Base-by-base conservation (phyloP, 2,113 vertebrate species). In the Mellivora capensis region DNA sequence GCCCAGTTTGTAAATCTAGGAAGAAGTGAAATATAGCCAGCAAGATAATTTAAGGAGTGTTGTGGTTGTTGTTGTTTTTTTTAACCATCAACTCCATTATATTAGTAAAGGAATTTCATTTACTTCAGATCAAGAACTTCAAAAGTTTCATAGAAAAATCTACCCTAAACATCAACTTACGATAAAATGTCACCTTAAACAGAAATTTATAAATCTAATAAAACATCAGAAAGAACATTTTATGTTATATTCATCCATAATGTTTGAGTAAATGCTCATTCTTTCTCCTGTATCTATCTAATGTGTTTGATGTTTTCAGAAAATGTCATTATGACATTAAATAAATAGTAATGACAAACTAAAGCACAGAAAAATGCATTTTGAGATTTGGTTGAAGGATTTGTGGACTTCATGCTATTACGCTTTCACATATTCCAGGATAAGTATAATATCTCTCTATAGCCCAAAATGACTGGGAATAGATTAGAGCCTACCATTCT, bases 401-500 rank as follows among this genome's bases (percentile, higher is more conserved):
- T 49, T 87, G 1, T 37, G 13, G 37, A 61, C 13, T 84, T 94
- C 44, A 84, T 2, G 0, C 13, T 95, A 79, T 52, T 89, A 84
- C 1, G 1, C 20, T 95, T 96, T 97, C 86, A 95, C 81, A 72
- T 88, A 93, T 20, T 69, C 59, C 89, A 57, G 47, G n/a, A 90
- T 37, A 1, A 34, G 79, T 88, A 18, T 94, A 98, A 97, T 97
- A 91, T 82, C 27, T 97, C 95, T 98, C 59, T 97, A 76, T 97
- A 98, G 98, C 54, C 42, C 18, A 49, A 96, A 97, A 34, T 98
- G 97, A 98, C 82, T 97, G 27, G 47, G 54, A 97, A 96, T 18
- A 98, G 89, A 96, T 98, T 96, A 93, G 94, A 97, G 0, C 3
- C 34, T 71, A 91, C 79, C 23, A 93, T 79, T 97, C 90, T 87